Evolutionary conservation across 2,797 vertebrate genomes (phyloP).

Genomic region (Peromyscus nudipes): DNA sequence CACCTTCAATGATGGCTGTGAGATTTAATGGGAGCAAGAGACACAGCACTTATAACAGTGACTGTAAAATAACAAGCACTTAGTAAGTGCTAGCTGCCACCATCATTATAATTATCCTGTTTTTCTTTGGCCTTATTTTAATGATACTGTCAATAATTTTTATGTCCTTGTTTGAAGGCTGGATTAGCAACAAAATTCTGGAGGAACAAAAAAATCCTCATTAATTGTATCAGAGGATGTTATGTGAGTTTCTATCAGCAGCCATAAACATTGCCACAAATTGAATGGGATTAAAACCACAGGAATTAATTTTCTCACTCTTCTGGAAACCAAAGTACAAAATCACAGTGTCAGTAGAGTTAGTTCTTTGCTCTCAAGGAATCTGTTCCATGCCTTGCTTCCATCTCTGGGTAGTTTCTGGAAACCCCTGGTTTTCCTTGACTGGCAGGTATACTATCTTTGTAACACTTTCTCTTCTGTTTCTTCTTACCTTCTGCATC

Average conservation of each 20-base stretch:
- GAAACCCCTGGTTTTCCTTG: background rate
- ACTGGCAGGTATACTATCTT: background rate
- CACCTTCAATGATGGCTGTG: background rate
- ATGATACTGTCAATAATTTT: background rate
- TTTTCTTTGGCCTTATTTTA: background rate
- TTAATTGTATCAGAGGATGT: background rate
- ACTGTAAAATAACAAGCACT: slow-evolving; percentile 46
- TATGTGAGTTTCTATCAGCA: background rate
- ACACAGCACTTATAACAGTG: background rate
- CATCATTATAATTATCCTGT: background rate
- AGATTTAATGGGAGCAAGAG: slow-evolving; percentile 37
- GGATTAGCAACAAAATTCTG: background rate
- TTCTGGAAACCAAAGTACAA: background rate
- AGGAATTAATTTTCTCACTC: background rate
- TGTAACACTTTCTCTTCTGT: background rate
- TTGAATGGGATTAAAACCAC: background rate
- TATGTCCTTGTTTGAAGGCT: background rate
- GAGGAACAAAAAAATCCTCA: background rate
- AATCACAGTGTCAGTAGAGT: background rate
- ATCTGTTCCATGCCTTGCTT: background rate
- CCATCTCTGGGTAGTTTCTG: background rate
- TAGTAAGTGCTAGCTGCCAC: background rate
- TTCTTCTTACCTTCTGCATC: background rate
- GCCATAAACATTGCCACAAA: background rate
- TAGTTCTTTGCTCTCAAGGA: background rate